phyloP scores from a whole-genome alignment of 2,888 invertebrate species.

The Eulithis prunata region DNA sequence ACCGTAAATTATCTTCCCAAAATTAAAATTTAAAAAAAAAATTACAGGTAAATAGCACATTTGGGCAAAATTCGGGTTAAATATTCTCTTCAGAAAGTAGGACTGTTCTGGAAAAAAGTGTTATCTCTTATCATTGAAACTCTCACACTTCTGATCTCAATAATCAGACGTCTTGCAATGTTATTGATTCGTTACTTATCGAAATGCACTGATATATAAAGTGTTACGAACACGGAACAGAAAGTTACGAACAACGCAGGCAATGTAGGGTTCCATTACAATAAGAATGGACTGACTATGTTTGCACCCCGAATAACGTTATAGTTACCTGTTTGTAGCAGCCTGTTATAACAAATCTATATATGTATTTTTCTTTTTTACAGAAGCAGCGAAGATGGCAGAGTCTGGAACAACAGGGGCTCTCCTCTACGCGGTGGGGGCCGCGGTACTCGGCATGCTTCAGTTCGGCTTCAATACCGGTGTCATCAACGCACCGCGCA shows the following conservation, averaged over 20 bases:
- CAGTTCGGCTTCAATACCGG: slow-evolving; percentile 90
- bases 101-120: background rate
- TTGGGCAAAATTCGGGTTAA: too few relatives aligned
- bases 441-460: slow-evolving; percentile 88
- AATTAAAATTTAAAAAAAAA: too few relatives aligned
- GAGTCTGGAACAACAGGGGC: slow-evolving; percentile 83
- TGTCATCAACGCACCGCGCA: slow-evolving; percentile 87
- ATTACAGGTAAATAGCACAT: too few relatives aligned
- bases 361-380: slow-evolving; percentile 44
- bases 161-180: background rate
- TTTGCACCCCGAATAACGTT: too few relatives aligned
- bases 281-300: too few relatives aligned
- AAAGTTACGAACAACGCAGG: too few relatives aligned
- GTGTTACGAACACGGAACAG: background rate
- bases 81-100: too few relatives aligned
- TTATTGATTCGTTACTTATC: slow-evolving; percentile 1
- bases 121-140: slow-evolving; percentile 13
- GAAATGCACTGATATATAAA: background rate
- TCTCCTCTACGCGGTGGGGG: slow-evolving; percentile 86
- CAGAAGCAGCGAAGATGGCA: slow-evolving; percentile 68
- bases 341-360: background rate
- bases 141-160: slow-evolving; percentile 3
- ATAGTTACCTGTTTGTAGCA: background rate
- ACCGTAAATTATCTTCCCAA: too few relatives aligned
- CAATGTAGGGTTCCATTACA: background rate